These are phyloP conservation scores for Heliconius melpomene DNA, from an alignment of 1,140 invertebrate species.

Conservation along the genomic window DNA sequence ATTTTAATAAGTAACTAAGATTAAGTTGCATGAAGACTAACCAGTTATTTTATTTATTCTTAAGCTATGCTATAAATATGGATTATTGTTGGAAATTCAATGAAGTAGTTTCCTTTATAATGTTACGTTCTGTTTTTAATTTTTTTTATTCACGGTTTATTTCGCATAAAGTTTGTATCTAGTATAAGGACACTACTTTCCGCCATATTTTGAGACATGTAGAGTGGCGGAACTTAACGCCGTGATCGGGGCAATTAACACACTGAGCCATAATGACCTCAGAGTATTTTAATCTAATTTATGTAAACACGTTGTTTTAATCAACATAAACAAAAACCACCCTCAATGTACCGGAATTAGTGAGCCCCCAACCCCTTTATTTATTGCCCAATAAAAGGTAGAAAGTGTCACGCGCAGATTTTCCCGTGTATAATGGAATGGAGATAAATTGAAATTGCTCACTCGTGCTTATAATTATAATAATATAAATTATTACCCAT, in stretches of 20 bases:
- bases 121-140: neutral
- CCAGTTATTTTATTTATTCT: neutral
- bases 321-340: conserved; percentile 7
- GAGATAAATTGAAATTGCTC: neutral
- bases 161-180: neutral
- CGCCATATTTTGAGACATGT: no score
- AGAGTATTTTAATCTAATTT: neutral
- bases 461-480: conserved; percentile 4
- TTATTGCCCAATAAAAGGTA: conserved; percentile 17
- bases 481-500: neutral
- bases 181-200: no score
- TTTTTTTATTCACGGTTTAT: neutral
- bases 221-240: no score
- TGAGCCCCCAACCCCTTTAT: conserved; percentile 18
- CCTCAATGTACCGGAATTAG: neutral
- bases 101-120: neutral
- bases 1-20: neutral
- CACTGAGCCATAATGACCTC: neutral
- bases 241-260: no score
- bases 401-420: conserved; percentile 19
- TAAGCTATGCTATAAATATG: neutral
- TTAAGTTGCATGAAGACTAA: neutral
- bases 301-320: neutral
- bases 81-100: neutral
- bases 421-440: conserved; percentile 9